Base-by-base conservation (phyloP, 2,888 invertebrate species). In the Seira sanloemensis region DNA sequence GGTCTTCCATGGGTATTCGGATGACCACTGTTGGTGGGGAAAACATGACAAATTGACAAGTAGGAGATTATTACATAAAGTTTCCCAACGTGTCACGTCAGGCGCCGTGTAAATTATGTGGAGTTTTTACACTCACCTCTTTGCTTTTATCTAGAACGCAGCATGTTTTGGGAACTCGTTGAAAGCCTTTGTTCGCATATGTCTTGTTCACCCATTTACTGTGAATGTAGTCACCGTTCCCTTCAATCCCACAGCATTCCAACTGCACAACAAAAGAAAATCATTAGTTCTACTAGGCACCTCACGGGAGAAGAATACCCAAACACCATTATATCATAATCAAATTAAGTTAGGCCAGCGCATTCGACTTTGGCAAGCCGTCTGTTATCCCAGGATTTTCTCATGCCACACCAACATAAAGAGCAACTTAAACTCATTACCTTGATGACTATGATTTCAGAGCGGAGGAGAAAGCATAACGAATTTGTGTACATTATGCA, bases 161-260 rank as follows among this genome's bases (percentile, higher is more conserved):
- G 86, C 91, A 91, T 26, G 90, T 90, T 4, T 84, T 50, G 25
- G 90, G 90, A 54, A 90, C 86, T 73, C 68, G 81, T 68, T 68
- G 71, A 54, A 71, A 77, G 25, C 76, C 76, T 69, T 78, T 81
- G 62, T 85, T 91, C 16, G 90, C 90, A 81, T 90, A 90, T 62
- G 90, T 90, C 74, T 91, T 91, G 80, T 91, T 91, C 90, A 91
- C 91, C 92, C 92, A 92, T 54, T 90, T 91, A 19, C 92, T 92
- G 54, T 91, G 90, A 83, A 91, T 91, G 87, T 92, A 92, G 89
- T 92, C 92, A 9, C 75, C 86, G 80, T 91, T 91, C 19, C 90
- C 91, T 78, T 90, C 89, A 86, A 92, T 91, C 46, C 92, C 92
- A 85, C 92, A 92, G 88, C 92, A 92, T 88, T 92, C 69, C 77